Conservation (phyloP, 2,113 vertebrate species). For the Bos javanicus region DNA sequence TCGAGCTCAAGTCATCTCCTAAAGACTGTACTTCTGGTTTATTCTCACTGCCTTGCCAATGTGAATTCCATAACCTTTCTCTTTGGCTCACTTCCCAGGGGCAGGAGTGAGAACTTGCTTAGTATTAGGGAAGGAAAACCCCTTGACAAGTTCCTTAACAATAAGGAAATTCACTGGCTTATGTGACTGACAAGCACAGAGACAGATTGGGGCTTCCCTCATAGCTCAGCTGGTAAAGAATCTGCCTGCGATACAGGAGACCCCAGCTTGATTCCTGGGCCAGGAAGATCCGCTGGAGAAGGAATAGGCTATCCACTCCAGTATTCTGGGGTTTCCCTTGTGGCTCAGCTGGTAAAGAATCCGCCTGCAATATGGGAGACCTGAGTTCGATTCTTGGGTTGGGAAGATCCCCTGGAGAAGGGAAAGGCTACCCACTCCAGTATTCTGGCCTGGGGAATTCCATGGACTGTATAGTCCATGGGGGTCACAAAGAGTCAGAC, state of each 20-base stretch:
- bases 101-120: neutral
- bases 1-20: neutral
- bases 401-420: neutral
- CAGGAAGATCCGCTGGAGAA: neutral
- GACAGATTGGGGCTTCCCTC: neutral
- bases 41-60: neutral
- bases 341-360: neutral
- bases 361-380: fast-evolving
- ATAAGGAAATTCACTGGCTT: neutral
- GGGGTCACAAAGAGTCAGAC: neutral
- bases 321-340: neutral
- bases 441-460: neutral
- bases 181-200: neutral
- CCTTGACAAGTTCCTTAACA: neutral
- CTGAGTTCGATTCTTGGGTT: neutral
- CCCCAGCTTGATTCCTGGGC: neutral
- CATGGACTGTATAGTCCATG: neutral
- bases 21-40: neutral
- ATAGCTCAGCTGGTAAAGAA: neutral
- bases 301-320: neutral
- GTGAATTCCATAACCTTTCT: neutral
- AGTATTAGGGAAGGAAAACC: neutral
- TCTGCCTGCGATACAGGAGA: neutral
- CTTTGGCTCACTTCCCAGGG: neutral
- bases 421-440: neutral